These are phyloP conservation scores for Dendrolimus punctatus DNA, from an alignment of 1,140 invertebrate species.

Conservation along the genomic window DNA sequence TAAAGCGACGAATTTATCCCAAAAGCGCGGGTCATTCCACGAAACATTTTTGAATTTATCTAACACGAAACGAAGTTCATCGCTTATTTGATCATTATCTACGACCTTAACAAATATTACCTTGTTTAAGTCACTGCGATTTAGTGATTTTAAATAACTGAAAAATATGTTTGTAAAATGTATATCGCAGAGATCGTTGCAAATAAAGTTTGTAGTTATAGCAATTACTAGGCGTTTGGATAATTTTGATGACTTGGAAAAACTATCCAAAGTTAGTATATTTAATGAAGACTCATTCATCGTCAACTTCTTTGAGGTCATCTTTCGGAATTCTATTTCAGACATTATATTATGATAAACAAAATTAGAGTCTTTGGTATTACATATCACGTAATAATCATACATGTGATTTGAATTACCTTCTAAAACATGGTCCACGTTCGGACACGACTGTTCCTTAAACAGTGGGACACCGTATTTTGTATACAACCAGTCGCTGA, in stretches of 20 bases:
- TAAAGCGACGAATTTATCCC: slow-evolving; percentile 56
- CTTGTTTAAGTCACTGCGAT: slow-evolving; percentile 61
- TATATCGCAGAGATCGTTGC: slow-evolving; percentile 61
- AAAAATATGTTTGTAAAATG: slow-evolving; percentile 67
- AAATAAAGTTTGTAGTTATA: slow-evolving; percentile 66
- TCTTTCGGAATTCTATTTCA: slow-evolving; percentile 79
- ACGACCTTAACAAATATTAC: slow-evolving; percentile 63
- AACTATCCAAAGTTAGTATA: slow-evolving; percentile 64
- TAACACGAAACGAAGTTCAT: slow-evolving; percentile 57
- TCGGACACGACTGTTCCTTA: slow-evolving; percentile 69
- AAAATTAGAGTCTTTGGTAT: slow-evolving; percentile 87
- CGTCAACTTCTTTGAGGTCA: slow-evolving; percentile 52
- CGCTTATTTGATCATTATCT: slow-evolving; percentile 63
- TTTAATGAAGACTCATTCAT: slow-evolving; percentile 51
- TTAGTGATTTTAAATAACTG: slow-evolving; percentile 63
- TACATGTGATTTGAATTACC: slow-evolving; percentile 81
- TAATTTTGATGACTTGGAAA: slow-evolving; percentile 65
- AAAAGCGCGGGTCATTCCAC: slow-evolving; percentile 59
- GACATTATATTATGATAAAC: slow-evolving; percentile 83
- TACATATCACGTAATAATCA: slow-evolving; percentile 91
- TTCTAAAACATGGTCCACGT: slow-evolving; percentile 71
- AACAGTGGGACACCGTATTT: slow-evolving; percentile 83
- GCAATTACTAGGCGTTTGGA: slow-evolving; percentile 63
- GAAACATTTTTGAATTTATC: slow-evolving; percentile 66
- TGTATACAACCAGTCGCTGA: slow-evolving; percentile 82